phyloP scores from a whole-genome alignment of 2,797 vertebrate species.

The Sitta carolinensis region DNA sequence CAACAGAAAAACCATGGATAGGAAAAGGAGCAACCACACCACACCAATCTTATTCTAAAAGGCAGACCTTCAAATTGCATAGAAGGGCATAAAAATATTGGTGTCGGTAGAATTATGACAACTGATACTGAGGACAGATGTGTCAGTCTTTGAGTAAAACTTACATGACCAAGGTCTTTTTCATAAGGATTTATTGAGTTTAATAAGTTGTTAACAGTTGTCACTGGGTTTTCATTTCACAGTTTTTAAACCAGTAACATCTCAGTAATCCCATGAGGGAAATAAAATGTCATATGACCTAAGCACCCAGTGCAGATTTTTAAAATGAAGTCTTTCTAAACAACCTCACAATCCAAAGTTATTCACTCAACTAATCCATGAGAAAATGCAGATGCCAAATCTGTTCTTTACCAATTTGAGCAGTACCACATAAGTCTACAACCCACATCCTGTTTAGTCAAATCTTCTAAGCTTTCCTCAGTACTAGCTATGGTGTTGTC shows the following conservation, averaged over 20 bases:
- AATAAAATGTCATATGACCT: neutral
- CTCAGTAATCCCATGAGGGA: neutral
- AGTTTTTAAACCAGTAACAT: neutral
- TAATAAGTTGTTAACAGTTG: neutral
- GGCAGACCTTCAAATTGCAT: neutral
- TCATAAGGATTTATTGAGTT: neutral
- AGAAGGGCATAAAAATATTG: neutral
- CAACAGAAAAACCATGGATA: neutral
- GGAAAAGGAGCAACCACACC: neutral
- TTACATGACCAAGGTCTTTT: neutral
- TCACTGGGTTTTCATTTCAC: neutral
- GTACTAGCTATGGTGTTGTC: neutral
- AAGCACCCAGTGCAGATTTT: neutral
- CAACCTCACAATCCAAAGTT: neutral
- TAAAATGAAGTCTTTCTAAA: neutral
- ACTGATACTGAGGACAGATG: neutral
- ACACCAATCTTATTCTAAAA: neutral
- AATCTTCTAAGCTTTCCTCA: slow-evolving; percentile 25
- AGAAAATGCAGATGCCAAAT: slow-evolving; percentile 20
- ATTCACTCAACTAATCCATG: neutral
- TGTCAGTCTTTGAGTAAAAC: neutral
- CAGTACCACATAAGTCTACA: neutral
- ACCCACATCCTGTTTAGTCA: slow-evolving; percentile 12
- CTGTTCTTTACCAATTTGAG: neutral
- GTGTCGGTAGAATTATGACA: neutral